A percentile compares a stretch with the other conserved stretches of the same genome.
phyloP scores from a whole-genome alignment of 2,888 invertebrate species.

The Ochropleura leucogaster region DNA sequence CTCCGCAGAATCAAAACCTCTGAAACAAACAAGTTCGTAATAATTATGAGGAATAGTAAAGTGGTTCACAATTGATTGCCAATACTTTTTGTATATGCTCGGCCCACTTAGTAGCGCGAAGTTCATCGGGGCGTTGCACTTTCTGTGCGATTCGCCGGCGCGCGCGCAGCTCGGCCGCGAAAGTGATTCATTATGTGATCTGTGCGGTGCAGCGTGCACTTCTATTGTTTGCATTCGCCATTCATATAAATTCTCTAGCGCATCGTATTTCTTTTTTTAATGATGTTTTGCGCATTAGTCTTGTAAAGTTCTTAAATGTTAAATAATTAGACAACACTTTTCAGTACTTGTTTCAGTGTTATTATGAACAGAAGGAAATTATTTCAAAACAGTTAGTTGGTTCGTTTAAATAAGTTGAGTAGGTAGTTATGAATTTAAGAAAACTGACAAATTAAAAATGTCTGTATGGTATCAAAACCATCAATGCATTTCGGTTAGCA shows the following conservation, averaged over 20 bases:
- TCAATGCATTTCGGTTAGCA: neutral
- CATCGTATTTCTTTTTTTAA: conserved; percentile 41
- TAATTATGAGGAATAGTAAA: conserved; percentile 31
- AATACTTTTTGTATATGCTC: conserved; percentile 54
- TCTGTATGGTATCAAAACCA: neutral
- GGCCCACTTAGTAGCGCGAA: conserved; percentile 85
- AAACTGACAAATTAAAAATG: neutral
- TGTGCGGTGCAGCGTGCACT: conserved; percentile 63
- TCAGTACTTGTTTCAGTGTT: neutral
- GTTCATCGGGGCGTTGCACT: conserved; percentile 89
- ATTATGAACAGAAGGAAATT: neutral
- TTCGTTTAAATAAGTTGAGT: neutral
- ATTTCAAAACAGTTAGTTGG: neutral
- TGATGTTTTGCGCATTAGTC: conserved; percentile 18
- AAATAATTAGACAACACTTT: conserved; percentile 9
- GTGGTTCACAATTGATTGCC: conserved; percentile 26
- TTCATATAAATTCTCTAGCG: conserved; percentile 61
- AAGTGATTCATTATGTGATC: conserved; percentile 83
- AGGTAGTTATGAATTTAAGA: neutral
- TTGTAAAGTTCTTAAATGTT: conserved; percentile 20
- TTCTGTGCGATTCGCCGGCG: conserved; percentile 81
- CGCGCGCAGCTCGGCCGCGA: conserved; percentile 74
- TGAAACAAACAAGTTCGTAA: neutral
- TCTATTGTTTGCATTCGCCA: conserved; percentile 68
- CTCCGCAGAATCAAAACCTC: neutral